Conservation (phyloP, 2,888 invertebrate species). For the Eristalis intricaria region DNA sequence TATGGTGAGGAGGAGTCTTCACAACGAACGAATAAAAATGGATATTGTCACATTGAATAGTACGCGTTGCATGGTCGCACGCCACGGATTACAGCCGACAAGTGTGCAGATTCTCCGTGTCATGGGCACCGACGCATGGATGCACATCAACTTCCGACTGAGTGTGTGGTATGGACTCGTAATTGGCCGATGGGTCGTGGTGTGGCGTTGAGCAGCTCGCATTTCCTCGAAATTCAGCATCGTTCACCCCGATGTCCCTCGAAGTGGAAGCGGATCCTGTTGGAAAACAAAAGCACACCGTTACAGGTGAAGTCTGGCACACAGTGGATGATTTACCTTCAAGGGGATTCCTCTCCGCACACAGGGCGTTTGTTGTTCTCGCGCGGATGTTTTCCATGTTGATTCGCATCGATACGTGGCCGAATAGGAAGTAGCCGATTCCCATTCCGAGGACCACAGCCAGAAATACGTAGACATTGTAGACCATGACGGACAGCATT, state of each 20-base stretch:
- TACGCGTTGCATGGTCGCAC: background rate
- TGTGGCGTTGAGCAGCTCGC: conserved; percentile 13
- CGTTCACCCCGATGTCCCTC: background rate
- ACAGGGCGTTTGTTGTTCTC: conserved; percentile 80
- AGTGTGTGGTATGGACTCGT: conserved; percentile 18
- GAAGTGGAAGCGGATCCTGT: background rate
- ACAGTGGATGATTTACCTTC: conserved; percentile 60
- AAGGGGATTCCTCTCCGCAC: conserved; percentile 80
- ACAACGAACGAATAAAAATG: conserved; percentile 18
- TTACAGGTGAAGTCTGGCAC: background rate
- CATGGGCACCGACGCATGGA: conserved; percentile 38
- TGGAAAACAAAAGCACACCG: background rate
- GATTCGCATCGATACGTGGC: conserved; percentile 82
- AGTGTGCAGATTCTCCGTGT: conserved; percentile 46
- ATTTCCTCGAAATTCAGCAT: conserved; percentile 14
- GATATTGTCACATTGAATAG: conserved; percentile 43
- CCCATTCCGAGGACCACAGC: conserved; percentile 85
- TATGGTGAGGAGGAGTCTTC: conserved; percentile 3
- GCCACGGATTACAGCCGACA: conserved; percentile 49
- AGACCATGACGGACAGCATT: conserved; percentile 89
- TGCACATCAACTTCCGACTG: conserved; percentile 42
- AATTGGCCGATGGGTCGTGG: conserved; percentile 11
- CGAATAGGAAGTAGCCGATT: conserved; percentile 84
- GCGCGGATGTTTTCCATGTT: conserved; percentile 82
- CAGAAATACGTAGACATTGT: conserved; percentile 86